Conservation (phyloP, 92 coral and sea anemone genomes). For the Porites cylindrica region DNA sequence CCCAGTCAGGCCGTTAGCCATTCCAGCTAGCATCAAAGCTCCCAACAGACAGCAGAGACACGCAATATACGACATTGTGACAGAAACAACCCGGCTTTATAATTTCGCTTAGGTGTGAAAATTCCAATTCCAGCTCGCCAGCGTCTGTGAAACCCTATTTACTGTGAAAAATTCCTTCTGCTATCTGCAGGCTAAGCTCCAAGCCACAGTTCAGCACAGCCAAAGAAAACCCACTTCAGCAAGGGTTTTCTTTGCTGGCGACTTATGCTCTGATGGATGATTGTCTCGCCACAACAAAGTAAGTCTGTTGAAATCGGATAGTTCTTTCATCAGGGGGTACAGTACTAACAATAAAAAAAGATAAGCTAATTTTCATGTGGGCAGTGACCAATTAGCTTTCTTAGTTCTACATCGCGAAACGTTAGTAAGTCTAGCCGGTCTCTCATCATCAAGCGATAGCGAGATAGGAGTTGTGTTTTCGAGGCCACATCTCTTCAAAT, state of each 20-base stretch:
- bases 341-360: background rate
- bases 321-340: slow-evolving; percentile 9
- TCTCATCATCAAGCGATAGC: too few relatives aligned
- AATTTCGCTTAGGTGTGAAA: background rate
- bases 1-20: slow-evolving; percentile 24
- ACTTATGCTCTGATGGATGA: background rate
- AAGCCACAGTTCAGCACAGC: slow-evolving; percentile 13
- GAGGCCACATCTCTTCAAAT: too few relatives aligned
- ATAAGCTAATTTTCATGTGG: background rate
- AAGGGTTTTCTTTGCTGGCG: slow-evolving; percentile 34
- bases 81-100: background rate
- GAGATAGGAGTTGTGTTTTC: too few relatives aligned
- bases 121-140: background rate
- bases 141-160: background rate
- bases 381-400: background rate
- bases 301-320: slow-evolving; percentile 37
- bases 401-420: too few relatives aligned
- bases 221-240: slow-evolving; percentile 11
- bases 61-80: slow-evolving; percentile 27
- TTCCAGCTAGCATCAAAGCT: slow-evolving; percentile 22
- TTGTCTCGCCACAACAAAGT: slow-evolving; percentile 17
- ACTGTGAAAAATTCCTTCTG: background rate
- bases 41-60: background rate
- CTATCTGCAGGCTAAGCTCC: background rate
- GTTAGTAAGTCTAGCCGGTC: too few relatives aligned